Evolutionary conservation across 2,888 invertebrate genomes (phyloP).

Genomic region (Nymphalis c-album): DNA sequence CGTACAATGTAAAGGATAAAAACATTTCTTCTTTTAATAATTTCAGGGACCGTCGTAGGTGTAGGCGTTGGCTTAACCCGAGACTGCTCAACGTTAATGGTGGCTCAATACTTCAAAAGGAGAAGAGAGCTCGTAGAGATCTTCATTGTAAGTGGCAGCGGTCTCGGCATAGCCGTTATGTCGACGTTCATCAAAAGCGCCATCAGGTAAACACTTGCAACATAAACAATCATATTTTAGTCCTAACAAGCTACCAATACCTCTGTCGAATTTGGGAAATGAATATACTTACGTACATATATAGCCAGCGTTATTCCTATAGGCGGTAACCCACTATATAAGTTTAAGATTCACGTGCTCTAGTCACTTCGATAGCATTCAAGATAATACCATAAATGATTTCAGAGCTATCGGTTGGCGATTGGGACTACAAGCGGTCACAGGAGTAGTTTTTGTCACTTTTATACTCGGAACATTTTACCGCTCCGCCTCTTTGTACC

Average conservation of each 20-base stretch:
- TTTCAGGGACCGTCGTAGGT: constrained; percentile 84
- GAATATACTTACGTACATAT: too few relatives aligned
- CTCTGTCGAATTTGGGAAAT: too few relatives aligned
- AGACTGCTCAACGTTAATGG: constrained; percentile 93
- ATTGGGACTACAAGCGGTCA: constrained; percentile 90
- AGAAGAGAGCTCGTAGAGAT: constrained; percentile 93
- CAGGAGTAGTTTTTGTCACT: constrained; percentile 90
- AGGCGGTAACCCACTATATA: too few relatives aligned
- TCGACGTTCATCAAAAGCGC: constrained; percentile 89
- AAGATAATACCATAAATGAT: constrained; percentile 34
- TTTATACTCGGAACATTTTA: constrained; percentile 94
- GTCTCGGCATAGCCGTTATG: constrained; percentile 91
- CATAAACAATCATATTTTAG: too few relatives aligned
- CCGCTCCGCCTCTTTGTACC: constrained; percentile 93
- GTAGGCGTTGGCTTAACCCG: constrained; percentile 92
- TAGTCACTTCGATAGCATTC: too few relatives aligned
- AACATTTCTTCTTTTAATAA: constrained; percentile 10
- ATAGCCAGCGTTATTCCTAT: too few relatives aligned
- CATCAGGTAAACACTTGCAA: constrained; percentile 82
- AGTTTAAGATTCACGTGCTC: too few relatives aligned
- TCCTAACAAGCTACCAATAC: too few relatives aligned
- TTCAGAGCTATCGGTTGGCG: constrained; percentile 90
- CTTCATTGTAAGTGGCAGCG: constrained; percentile 92
- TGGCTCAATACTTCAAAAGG: constrained; percentile 94
- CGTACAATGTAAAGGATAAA: too few relatives aligned